A percentile compares a stretch with the other conserved stretches of the same genome.
Conservation (phyloP, 1,140 invertebrate species). For the Pachypeltis micranthus region DNA sequence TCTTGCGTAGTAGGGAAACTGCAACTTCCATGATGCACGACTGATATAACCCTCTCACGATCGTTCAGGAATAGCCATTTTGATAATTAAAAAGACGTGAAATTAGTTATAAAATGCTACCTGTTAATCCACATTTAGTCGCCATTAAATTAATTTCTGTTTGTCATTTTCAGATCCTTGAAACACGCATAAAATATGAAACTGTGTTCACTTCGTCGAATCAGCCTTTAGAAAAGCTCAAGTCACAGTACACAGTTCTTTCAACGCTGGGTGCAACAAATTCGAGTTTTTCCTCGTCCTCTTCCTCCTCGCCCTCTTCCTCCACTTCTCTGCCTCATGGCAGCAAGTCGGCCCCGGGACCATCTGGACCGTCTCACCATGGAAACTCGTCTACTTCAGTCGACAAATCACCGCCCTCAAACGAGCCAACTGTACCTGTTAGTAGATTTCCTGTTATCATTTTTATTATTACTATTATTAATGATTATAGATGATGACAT, state of each 20-base stretch:
- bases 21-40: no score
- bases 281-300: not conserved
- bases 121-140: no score
- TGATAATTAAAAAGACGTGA: no score
- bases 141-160: no score
- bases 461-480: no score
- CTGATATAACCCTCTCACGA: no score
- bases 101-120: no score
- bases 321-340: not conserved
- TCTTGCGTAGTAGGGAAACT: no score
- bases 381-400: not conserved
- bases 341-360: not conserved
- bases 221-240: constrained; percentile 2
- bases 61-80: no score
- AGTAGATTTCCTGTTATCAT: no score
- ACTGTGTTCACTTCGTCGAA: constrained; percentile 2
- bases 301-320: not conserved
- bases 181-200: not conserved
- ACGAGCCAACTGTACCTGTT: not conserved
- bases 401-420: not conserved
- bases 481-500: no score
- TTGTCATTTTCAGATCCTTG: constrained; percentile 2
- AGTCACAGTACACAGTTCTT: not conserved
- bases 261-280: constrained; percentile 2
- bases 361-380: not conserved